phyloP scores from a whole-genome alignment of 2,797 vertebrate species.

The Cuculus canorus region DNA sequence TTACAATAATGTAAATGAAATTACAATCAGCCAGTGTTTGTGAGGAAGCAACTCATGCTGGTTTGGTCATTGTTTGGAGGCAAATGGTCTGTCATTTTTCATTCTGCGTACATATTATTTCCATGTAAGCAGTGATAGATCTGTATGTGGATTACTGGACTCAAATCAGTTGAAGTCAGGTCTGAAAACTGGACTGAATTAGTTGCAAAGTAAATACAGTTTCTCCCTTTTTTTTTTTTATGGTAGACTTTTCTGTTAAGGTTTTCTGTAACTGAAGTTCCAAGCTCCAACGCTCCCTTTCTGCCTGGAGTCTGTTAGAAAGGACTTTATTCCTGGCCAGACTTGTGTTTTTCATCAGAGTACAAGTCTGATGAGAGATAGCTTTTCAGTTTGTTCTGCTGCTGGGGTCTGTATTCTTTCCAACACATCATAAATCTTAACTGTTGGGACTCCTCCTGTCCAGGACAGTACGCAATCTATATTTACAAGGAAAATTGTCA shows the following conservation, averaged over 20 bases:
- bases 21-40: background rate
- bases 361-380: background rate
- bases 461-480: background rate
- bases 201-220: background rate
- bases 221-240: background rate
- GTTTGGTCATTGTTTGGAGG: background rate
- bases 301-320: background rate
- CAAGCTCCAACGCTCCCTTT: background rate
- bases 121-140: background rate
- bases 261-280: background rate
- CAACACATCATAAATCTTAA: background rate
- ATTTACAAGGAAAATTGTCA: background rate
- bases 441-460: background rate
- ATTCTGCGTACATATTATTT: background rate
- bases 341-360: background rate
- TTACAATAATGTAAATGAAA: background rate
- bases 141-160: background rate
- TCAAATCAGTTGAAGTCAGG: background rate
- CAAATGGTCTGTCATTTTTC: background rate
- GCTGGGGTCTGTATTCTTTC: background rate
- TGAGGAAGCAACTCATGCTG: background rate
- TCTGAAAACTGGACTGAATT: background rate
- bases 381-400: background rate
- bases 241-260: background rate
- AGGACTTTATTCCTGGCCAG: background rate